Conservation (phyloP, 2,797 vertebrate genomes). For the Corythornis leucogaster region DNA sequence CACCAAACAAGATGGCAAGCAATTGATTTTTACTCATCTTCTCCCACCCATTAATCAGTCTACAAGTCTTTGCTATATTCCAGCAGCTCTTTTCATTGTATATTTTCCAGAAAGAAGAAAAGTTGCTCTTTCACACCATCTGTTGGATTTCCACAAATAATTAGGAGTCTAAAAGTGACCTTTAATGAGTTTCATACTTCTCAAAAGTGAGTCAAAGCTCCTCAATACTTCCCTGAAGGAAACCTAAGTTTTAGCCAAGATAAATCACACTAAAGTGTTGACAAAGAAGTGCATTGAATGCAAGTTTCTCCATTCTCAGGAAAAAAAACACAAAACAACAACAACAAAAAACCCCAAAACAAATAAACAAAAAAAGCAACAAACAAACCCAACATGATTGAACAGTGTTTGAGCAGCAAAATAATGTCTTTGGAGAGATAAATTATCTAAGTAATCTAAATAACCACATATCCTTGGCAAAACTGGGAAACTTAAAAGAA, state of each 20-base stretch:
- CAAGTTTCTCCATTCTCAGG: background rate
- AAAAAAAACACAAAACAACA: rapidly evolving
- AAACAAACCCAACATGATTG: no score
- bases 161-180: background rate
- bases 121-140: background rate
- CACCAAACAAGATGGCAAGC: background rate
- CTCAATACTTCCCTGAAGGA: background rate
- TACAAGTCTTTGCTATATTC: background rate
- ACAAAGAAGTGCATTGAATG: background rate
- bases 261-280: background rate
- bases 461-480: background rate
- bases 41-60: background rate
- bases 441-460: background rate
- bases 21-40: background rate
- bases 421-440: background rate
- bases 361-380: no score
- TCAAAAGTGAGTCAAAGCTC: background rate
- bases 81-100: rapidly evolving
- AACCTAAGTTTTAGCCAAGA: background rate
- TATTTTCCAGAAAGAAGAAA: background rate
- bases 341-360: no score
- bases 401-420: background rate
- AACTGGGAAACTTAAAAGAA: background rate
- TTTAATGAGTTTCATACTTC: background rate
- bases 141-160: background rate